Base-by-base conservation (phyloP, 1,140 invertebrate species). In the Steinernema khuongi region DNA sequence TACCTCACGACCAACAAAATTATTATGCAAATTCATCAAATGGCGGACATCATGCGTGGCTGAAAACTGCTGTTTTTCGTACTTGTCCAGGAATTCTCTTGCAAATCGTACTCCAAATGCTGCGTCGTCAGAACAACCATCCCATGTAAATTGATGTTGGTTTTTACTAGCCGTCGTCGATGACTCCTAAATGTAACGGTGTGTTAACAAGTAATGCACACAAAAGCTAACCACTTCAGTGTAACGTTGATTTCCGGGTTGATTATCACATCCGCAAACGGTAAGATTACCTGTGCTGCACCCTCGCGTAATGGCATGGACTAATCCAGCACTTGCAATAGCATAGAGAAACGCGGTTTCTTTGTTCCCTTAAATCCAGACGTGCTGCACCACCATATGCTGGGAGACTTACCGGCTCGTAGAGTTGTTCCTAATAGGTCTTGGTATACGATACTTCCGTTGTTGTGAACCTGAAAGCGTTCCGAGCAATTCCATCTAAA, bases 341-440 rank as follows among this genome's bases (percentile, higher is more conserved):
- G 90, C 90, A 81, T 90, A 90, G 43, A 91, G 88, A 82, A 90
- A 91, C 0, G 90, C 90, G 2, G 90, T 90, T 80, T 91, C 90
- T 79, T 88, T 88, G 75, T 89, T 90, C 19, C 89, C 90, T 90
- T 30, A 67, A 76, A 33, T 17, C 14, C 7, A 72, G 7, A 73
- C 4, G 2, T 11, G 7, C n/a, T 11, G 68, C 4, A 71, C 28
- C 11, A 29, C 72, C 1, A 2, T 14, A 19, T 26, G 69, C 7
- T 7, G 19, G n/a, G 19, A 7, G 17, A 75, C 70, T 69, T 70
- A 80, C 78, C 50, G 7, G 74, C 60, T 71, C 73, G 28, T 17
- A 79, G 50, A 7, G 78, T 79, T 22, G 68, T 76, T 22, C 76
- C 79, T 14, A 80, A 71, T 41, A 80, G 71, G 67, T 78, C 79